Evolutionary conservation across 37 sponge, comb jelly and placozoan species (phyloP).

Genomic region (Lycopodina hypogea): DNA sequence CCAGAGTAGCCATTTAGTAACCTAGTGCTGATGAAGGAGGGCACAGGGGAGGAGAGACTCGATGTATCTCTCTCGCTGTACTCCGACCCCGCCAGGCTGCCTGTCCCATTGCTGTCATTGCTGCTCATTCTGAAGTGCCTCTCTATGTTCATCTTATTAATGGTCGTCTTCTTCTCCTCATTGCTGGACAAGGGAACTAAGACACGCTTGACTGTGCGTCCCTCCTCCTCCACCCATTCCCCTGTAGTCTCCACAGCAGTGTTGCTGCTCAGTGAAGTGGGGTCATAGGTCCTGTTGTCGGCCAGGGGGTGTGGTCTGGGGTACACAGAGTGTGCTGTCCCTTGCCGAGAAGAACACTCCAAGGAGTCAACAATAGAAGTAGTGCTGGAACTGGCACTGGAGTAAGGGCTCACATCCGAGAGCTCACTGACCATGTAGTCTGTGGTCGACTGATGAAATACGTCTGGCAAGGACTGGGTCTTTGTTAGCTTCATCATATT

Average conservation of each 20-base stretch:
- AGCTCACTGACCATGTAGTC: background rate
- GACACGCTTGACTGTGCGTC: no score
- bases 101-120: background rate
- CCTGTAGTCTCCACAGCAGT: background rate
- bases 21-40: no score
- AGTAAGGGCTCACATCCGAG: slow-evolving; percentile 12
- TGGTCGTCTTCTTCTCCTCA: background rate
- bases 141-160: background rate
- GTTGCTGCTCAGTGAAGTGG: background rate
- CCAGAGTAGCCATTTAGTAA: no score
- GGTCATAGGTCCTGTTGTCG: background rate
- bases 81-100: background rate
- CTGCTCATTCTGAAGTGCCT: background rate
- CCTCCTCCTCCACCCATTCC: no score
- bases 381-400: slow-evolving; percentile 40
- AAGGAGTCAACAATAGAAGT: slow-evolving; percentile 3
- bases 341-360: background rate
- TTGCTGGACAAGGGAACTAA: background rate
- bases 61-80: slow-evolving; percentile 4
- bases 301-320: background rate
- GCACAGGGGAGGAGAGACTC: background rate
- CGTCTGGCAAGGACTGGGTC: slow-evolving; percentile 40
- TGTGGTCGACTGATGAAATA: slow-evolving; percentile 6
- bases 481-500: slow-evolving; percentile 23
- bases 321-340: background rate